Conservation (phyloP, 2,888 invertebrate species). For the Amphipyra berbera region DNA sequence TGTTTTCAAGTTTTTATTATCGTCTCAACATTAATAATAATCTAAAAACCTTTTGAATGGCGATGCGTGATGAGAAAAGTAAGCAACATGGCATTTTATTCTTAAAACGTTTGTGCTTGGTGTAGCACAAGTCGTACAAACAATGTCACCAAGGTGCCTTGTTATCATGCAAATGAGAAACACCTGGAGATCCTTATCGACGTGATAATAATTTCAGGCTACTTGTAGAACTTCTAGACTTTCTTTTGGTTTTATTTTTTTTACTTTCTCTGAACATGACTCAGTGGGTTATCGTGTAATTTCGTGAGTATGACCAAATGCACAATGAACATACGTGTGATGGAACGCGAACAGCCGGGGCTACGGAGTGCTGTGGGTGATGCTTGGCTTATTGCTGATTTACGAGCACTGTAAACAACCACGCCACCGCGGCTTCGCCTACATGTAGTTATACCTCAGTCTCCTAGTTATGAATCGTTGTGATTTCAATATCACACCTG, state of each 20-base stretch:
- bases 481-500: constrained; percentile 19
- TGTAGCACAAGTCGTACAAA: constrained; percentile 2
- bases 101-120: background rate
- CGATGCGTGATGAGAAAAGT: background rate
- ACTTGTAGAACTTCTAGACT: constrained; percentile 6
- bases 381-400: constrained; percentile 69
- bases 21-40: background rate
- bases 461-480: constrained; percentile 45
- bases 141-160: background rate
- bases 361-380: constrained; percentile 50
- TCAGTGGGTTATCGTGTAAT: constrained; percentile 53
- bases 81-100: background rate
- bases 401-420: constrained; percentile 72
- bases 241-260: constrained; percentile 24
- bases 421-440: constrained; percentile 53
- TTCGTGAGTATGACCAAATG: constrained; percentile 36
- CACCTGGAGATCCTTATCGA: constrained; percentile 14
- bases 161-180: constrained; percentile 11
- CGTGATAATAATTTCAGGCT: constrained; percentile 14
- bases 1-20: background rate
- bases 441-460: constrained; percentile 46
- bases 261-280: constrained; percentile 54
- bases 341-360: constrained; percentile 65
- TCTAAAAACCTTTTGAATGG: background rate
- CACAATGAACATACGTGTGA: constrained; percentile 60